Conservation (phyloP, 2,797 vertebrate genomes). For the Micrastur ruficollis region DNA sequence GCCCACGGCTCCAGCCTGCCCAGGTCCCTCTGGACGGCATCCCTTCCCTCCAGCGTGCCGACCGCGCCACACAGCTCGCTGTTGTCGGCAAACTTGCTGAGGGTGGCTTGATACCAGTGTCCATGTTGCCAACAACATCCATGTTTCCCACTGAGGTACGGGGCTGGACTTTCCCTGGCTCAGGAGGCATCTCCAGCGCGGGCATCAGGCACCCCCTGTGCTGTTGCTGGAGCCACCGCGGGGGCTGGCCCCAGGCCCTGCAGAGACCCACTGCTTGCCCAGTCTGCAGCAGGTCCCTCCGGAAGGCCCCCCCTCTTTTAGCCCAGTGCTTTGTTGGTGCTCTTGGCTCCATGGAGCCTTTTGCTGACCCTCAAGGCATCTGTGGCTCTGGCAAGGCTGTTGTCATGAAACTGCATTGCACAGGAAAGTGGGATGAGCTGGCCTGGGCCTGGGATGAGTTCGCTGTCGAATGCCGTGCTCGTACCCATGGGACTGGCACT, state of each 20-base stretch:
- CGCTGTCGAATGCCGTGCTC: not conserved
- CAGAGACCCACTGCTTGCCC: not conserved
- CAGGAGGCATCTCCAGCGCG: not conserved
- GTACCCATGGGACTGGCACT: too few species aligned
- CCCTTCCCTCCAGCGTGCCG: too few species aligned
- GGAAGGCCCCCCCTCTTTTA: too few species aligned
- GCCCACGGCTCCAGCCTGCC: too few species aligned
- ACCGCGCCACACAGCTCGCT: too few species aligned
- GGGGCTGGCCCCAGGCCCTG: not conserved
- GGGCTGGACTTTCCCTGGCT: not conserved
- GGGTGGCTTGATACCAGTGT: too few species aligned
- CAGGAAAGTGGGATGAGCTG: not conserved
- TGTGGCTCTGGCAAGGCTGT: not conserved
- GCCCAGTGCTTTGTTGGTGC: not conserved
- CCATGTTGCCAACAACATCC: too few species aligned
- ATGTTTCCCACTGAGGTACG: too few species aligned
- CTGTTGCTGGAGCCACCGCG: rapidly evolving
- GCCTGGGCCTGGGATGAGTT: not conserved
- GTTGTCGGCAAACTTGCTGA: too few species aligned
- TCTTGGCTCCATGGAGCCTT: not conserved
- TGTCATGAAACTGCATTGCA: too few species aligned
- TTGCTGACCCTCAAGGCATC: not conserved
- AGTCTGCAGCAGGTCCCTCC: not conserved
- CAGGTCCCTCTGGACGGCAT: too few species aligned
- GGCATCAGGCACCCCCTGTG: too few species aligned